Conservation (phyloP, 2,797 vertebrate species). For the Thunnus albacares region DNA sequence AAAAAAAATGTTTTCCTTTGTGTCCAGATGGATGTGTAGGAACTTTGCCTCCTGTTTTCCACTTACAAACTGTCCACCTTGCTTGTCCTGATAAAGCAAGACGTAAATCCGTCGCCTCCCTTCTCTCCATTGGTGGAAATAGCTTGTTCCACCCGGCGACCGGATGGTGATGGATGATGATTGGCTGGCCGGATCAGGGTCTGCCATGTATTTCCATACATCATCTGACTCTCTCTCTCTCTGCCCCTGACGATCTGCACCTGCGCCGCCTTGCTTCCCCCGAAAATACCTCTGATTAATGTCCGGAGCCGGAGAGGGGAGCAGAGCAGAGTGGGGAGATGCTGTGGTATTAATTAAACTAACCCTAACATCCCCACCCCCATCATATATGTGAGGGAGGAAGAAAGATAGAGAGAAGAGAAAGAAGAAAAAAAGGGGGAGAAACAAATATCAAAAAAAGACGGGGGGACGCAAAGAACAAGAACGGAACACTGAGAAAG, state of each 20-base stretch:
- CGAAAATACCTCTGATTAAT: slow-evolving; percentile 85
- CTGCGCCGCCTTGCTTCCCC: slow-evolving; percentile 76
- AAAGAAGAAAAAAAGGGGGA: not conserved
- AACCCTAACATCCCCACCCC: slow-evolving; percentile 48
- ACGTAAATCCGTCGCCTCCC: slow-evolving; percentile 55
- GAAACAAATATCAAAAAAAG: slow-evolving; percentile 26
- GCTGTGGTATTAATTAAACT: slow-evolving; percentile 81
- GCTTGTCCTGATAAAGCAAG: slow-evolving; percentile 56
- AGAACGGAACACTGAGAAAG: not conserved
- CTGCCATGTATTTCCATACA: slow-evolving; percentile 81
- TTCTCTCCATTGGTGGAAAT: slow-evolving; percentile 72
- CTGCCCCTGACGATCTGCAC: slow-evolving; percentile 76
- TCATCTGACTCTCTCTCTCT: slow-evolving; percentile 73
- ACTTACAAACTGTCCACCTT: slow-evolving; percentile 58
- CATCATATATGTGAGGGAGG: slow-evolving; percentile 33
- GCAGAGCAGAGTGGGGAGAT: slow-evolving; percentile 66
- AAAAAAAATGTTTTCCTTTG: not conserved
- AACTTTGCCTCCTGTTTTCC: slow-evolving; percentile 44
- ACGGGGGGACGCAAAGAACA: not conserved
- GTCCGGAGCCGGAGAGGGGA: slow-evolving; percentile 67
- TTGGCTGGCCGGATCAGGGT: slow-evolving; percentile 80
- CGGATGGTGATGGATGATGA: slow-evolving; percentile 81
- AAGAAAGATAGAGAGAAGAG: not conserved
- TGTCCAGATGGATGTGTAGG: slow-evolving; percentile 39
- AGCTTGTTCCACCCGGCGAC: slow-evolving; percentile 71